A percentile compares a stretch with the other conserved stretches of the same genome.
Conservation (phyloP, 2,888 invertebrate species). For the Andrena bicolor region DNA sequence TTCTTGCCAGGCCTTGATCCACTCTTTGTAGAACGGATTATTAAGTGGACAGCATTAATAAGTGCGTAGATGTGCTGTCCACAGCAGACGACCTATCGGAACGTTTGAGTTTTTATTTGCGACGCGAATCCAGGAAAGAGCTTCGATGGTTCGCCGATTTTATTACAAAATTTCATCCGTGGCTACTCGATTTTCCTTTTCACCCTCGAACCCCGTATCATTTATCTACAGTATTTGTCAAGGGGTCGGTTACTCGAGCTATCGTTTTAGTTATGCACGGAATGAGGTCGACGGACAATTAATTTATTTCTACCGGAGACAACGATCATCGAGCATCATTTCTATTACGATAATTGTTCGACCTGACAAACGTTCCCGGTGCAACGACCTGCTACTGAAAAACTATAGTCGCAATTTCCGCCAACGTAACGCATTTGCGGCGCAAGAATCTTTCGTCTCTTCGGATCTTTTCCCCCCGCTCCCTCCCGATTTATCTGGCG, state of each 20-base stretch:
- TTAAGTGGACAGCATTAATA: slow-evolving; percentile 24
- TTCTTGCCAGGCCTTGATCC: slow-evolving; percentile 18
- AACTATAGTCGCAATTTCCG: not conserved
- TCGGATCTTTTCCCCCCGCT: no score
- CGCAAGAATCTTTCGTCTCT: not conserved
- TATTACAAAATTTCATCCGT: no score
- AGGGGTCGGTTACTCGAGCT: no score
- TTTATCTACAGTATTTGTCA: no score
- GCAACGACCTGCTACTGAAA: not conserved
- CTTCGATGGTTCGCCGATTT: no score
- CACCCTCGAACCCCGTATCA: no score
- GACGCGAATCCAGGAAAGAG: not conserved
- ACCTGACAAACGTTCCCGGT: not conserved
- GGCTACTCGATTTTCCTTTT: no score
- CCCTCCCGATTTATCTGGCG: not conserved
- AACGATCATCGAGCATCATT: not conserved
- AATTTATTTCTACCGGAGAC: not conserved
- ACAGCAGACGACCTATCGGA: not conserved
- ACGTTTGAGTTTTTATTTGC: not conserved
- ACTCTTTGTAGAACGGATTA: slow-evolving; percentile 9
- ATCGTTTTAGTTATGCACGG: not conserved
- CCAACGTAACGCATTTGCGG: not conserved
- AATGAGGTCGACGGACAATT: not conserved
- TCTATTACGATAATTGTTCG: not conserved
- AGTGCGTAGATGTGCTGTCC: not conserved